These are phyloP conservation scores for Lysandra coridon DNA, from an alignment of 2,888 invertebrate species.

Conservation along the genomic window DNA sequence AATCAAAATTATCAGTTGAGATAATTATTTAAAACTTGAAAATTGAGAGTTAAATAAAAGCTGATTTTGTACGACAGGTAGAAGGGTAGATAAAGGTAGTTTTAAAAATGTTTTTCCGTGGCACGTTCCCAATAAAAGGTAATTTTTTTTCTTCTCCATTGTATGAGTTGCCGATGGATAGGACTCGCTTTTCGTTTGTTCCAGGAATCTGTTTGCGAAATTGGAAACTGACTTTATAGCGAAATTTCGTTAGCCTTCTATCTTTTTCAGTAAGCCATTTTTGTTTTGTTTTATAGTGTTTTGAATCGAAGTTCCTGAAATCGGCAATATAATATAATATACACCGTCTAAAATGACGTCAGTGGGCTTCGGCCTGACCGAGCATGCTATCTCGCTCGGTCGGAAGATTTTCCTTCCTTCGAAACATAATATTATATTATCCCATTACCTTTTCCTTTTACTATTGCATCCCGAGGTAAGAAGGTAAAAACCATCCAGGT, in stretches of 20 bases:
- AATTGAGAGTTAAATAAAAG: too few relatives aligned
- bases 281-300: neutral
- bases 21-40: too few relatives aligned
- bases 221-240: neutral
- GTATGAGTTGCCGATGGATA: neutral
- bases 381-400: too few relatives aligned
- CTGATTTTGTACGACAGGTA: too few relatives aligned
- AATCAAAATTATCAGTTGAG: too few relatives aligned
- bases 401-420: too few relatives aligned
- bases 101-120: neutral
- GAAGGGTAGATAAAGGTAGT: neutral
- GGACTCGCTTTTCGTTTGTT: neutral
- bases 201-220: neutral
- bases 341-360: too few relatives aligned
- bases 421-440: neutral
- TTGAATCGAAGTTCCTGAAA: neutral
- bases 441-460: neutral
- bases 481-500: neutral
- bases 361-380: too few relatives aligned
- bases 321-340: neutral
- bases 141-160: neutral
- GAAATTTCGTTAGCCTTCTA: neutral
- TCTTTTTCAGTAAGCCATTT: neutral
- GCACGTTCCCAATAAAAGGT: neutral
- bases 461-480: neutral